phyloP scores from a whole-genome alignment of 1,140 invertebrate species.

The Calephelis nemesis region DNA sequence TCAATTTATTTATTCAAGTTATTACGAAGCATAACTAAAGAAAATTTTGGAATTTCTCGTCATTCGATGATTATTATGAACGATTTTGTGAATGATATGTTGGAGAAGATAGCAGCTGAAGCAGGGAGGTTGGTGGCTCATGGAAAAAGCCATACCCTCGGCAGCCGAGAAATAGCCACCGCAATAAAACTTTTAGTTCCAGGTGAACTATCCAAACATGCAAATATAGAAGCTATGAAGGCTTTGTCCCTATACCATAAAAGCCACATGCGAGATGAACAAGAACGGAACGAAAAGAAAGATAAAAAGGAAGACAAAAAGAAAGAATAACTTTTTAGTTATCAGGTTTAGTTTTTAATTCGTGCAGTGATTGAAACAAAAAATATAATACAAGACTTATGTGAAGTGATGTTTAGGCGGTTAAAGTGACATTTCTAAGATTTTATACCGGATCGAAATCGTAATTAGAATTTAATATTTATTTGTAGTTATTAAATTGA shows the following conservation, averaged over 20 bases:
- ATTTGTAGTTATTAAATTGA: too few relatives aligned
- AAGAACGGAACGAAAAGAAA: not conserved
- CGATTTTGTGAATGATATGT: constrained; percentile 77
- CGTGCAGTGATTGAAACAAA: too few relatives aligned
- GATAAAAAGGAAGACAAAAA: not conserved
- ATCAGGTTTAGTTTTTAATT: too few relatives aligned
- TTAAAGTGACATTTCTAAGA: too few relatives aligned
- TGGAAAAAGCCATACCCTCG: constrained; percentile 80
- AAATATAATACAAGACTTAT: too few relatives aligned
- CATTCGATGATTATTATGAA: constrained; percentile 83
- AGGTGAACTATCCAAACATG: constrained; percentile 50
- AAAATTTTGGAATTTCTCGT: constrained; percentile 65
- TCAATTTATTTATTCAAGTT: constrained; percentile 87
- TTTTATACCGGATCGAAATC: too few relatives aligned
- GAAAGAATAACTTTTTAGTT: too few relatives aligned
- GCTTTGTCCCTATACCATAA: constrained; percentile 77
- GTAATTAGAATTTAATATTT: too few relatives aligned
- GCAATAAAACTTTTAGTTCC: constrained; percentile 68
- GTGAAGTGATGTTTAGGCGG: too few relatives aligned
- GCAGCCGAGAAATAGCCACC: constrained; percentile 69
- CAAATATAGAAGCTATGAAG: constrained; percentile 79
- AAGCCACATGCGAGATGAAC: constrained; percentile 22
- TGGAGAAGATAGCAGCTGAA: constrained; percentile 83
- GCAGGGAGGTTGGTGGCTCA: constrained; percentile 73
- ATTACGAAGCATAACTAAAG: constrained; percentile 72